A percentile compares a stretch with the other conserved stretches of the same genome.
Evolutionary conservation across 2,113 vertebrate genomes (phyloP).

Genomic region (Forbesichthys agassizii): DNA sequence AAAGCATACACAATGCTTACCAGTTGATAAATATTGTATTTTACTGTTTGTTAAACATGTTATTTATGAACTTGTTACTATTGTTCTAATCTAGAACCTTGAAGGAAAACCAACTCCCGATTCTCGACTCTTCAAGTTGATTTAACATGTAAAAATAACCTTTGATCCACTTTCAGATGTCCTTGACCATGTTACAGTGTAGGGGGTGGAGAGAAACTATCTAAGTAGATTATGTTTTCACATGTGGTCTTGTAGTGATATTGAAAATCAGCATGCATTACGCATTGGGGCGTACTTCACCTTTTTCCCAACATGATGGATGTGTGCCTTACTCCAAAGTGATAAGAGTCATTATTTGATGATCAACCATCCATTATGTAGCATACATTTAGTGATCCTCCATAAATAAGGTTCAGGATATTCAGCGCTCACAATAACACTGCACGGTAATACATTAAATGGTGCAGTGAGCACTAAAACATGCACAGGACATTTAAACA

Average conservation of each 20-base stretch:
- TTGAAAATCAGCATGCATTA: conserved; percentile 63
- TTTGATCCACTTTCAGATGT: conserved; percentile 17
- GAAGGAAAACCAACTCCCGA: conserved; percentile 10
- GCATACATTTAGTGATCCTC: conserved; percentile 52
- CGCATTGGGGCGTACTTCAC: conserved; percentile 52
- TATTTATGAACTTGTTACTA: background rate
- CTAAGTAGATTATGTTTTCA: conserved; percentile 63
- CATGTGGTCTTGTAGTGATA: conserved; percentile 53
- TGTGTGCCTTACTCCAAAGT: conserved; percentile 57
- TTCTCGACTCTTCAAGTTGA: background rate
- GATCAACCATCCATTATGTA: conserved; percentile 69
- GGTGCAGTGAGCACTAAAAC: conserved; percentile 7
- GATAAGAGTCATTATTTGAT: conserved; percentile 76
- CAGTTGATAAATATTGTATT: background rate
- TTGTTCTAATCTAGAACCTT: conserved; percentile 12
- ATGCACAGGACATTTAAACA: background rate
- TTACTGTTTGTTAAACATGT: background rate
- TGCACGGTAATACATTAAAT: conserved; percentile 20
- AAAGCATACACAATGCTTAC: background rate
- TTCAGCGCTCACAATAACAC: conserved; percentile 22
- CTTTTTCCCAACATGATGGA: conserved; percentile 68
- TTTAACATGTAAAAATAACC: conserved; percentile 29
- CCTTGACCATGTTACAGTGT: background rate
- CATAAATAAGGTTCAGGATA: conserved; percentile 51
- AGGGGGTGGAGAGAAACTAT: conserved; percentile 23